A percentile compares a stretch with the other conserved stretches of the same genome.
phyloP scores from a whole-genome alignment of 1,140 invertebrate genomes.

The Scaptomyza hsui region DNA sequence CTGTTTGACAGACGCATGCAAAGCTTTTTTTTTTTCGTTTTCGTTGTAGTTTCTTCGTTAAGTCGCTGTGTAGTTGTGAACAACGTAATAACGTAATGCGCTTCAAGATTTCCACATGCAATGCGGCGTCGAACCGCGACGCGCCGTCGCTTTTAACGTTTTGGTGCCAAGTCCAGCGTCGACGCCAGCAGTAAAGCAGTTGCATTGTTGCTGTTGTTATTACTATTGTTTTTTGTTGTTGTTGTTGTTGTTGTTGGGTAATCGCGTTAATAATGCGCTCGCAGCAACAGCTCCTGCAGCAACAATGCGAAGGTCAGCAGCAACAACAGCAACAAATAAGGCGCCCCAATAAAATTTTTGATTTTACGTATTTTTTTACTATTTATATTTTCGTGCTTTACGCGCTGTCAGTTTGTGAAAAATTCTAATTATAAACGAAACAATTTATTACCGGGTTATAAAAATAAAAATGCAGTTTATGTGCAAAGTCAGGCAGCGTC shows the following conservation, averaged over 20 bases:
- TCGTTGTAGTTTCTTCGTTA: constrained; percentile 3
- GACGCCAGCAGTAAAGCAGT: constrained; percentile 26
- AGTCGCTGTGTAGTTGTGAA: constrained; percentile 45
- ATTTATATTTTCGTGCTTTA: constrained; percentile 31
- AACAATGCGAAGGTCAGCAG: constrained; percentile 74
- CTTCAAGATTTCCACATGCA: constrained; percentile 72
- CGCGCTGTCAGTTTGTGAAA: constrained; percentile 61
- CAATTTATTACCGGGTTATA: constrained; percentile 79
- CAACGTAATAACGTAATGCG: constrained; percentile 74
- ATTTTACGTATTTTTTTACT: constrained; percentile 26
- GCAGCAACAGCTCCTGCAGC: constrained; percentile 50
- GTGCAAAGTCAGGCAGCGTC: constrained; percentile 53
- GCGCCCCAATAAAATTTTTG: constrained; percentile 32
- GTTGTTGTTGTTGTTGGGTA: constrained; percentile 41
- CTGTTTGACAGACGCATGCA: constrained; percentile 31
- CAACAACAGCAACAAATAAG: constrained; percentile 31
- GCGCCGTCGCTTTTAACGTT: constrained; percentile 65
- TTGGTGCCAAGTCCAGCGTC: constrained; percentile 77
- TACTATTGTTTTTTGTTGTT: constrained; percentile 7
- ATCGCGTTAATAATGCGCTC: constrained; percentile 1
- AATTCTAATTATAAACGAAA: constrained; percentile 79
- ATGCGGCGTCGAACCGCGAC: constrained; percentile 12
- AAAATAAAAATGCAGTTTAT: constrained; percentile 76
- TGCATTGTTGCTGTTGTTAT: constrained; percentile 32
- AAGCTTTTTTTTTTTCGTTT: constrained; percentile 27